Evolutionary conservation across 2,113 vertebrate species (phyloP), one percentile per base, ranked within the genome.

Genomic region (Coptodon rendalli): DNA sequence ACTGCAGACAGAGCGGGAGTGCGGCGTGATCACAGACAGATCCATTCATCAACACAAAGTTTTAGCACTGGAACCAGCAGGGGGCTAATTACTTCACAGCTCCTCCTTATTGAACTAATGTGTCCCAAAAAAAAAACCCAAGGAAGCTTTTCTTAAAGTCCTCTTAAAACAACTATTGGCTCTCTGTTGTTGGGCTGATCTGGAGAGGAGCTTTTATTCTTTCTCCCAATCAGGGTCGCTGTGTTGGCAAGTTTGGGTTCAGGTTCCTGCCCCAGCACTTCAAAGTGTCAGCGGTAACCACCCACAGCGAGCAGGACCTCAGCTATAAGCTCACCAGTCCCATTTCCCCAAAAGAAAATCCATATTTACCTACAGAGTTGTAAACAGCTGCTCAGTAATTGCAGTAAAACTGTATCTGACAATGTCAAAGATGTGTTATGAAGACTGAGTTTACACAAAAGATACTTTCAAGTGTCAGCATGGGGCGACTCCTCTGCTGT

Each of bases 31-130:
- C 78, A 7, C 53, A 83, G 90, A 91, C 88, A 86, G 57, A 81
- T 84, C 52, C 90, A 89, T 91, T 90, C 63, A 90, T 91, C 92
- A 91, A 38, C 22, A 82, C 59, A 6, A 81, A 81, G 45, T 79
- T 86, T 83, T 68, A 71, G 86, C 19, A 9, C 82, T 48, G 66
- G 13, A 89, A 89, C 87, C 92, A 91, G 92, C 89, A 86, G 85
- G 89, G 56, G 85, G 85, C 81, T 90, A 93, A 93, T 90, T 89
- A 91, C 86, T 84, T 84, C 66, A 61, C 80, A 81, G 29, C 48
- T 86, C 24, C 79, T 84, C 53, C 85, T 86, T 29, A 56, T 52
- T 34, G 53, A 89, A 81, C 86, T 87, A 34, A 83, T 80, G 63
- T 81, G 79, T 86, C 83, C n/a, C 1, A 29, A 1, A 1, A 22